Evolutionary conservation across 2,888 invertebrate genomes (phyloP), one percentile per base, ranked within the genome.

Genomic region (Rhagophthalmus giganteus): DNA sequence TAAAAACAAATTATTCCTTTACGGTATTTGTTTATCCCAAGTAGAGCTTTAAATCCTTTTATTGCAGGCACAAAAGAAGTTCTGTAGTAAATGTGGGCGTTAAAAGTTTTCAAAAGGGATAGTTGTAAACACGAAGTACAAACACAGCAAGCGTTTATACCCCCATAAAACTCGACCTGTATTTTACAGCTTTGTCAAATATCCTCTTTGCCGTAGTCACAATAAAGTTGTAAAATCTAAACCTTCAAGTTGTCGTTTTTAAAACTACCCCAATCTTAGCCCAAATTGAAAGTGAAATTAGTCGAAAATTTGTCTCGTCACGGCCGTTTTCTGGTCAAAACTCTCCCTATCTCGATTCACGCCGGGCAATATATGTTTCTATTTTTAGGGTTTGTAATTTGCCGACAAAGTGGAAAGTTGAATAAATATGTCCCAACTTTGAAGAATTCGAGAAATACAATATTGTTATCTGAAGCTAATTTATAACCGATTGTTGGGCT

Each of bases 161-260:
- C 47, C 47, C 40, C 40, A 40, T 47, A 47, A 47, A 47, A 47
- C 20, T 16, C 34, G 47, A 47, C 47, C 47, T 40, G 40, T 34
- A 47, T 40, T 47, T 47, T 47, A 47, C 32, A 39, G 30, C 47
- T 26, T 38, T 25, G 30, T 38, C 24, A 16, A 46, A 46, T 37
- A 46, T 37, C 30, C 39, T 39, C 15, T 38, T 26, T 9, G 7
- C 26, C 26, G 12, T 16, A 31, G 31, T 30, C 37, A 28, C 46
- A 46, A 46, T 46, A 38, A 45, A 38, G 31, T 20, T 25, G 31
- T 46, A 46, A 46, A 46, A 30, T 30, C 31, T 44, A 30, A 20
- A 37, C 46, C 32, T 46, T 31, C 15, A 25, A 28, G 25, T 45
- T 38, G 46, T 35, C 37, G 31, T 35, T 26, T 42, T 34, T 14